A percentile compares a stretch with the other conserved stretches of the same genome.
Evolutionary conservation across 1,140 invertebrate genomes (phyloP).

Genomic region (Drosophila burlai): DNA sequence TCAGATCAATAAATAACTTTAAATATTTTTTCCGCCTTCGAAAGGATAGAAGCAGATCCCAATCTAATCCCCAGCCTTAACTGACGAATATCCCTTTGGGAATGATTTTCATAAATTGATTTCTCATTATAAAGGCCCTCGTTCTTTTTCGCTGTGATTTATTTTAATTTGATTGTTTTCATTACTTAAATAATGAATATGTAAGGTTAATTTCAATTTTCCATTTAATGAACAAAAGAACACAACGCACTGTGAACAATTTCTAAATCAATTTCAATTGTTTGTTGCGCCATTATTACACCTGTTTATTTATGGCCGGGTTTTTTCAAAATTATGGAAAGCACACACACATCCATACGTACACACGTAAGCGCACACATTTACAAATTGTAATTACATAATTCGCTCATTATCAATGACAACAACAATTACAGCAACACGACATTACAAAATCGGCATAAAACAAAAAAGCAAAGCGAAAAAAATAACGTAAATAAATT

Average conservation of each 20-base stretch:
- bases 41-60: neutral
- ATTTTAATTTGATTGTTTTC: conserved; percentile 46
- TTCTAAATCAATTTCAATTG: conserved; percentile 79
- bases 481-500: conserved; percentile 52
- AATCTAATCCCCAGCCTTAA: neutral
- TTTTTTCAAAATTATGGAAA: conserved; percentile 53
- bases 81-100: conserved; percentile 7
- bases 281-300: conserved; percentile 69
- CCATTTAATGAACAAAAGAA: conserved; percentile 23
- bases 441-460: conserved; percentile 50
- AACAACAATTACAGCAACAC: conserved; percentile 54
- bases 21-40: neutral
- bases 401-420: conserved; percentile 82
- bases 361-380: conserved; percentile 8
- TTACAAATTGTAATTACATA: conserved; percentile 74
- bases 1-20: neutral
- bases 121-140: conserved; percentile 47
- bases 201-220: conserved; percentile 38
- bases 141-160: conserved; percentile 32
- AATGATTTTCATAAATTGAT: conserved; percentile 48
- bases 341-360: neutral
- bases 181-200: conserved; percentile 26
- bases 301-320: conserved; percentile 62
- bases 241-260: conserved; percentile 32
- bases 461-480: conserved; percentile 22